Evolutionary conservation across 1,140 invertebrate genomes (phyloP).

Genomic region (Micrasema minimum): DNA sequence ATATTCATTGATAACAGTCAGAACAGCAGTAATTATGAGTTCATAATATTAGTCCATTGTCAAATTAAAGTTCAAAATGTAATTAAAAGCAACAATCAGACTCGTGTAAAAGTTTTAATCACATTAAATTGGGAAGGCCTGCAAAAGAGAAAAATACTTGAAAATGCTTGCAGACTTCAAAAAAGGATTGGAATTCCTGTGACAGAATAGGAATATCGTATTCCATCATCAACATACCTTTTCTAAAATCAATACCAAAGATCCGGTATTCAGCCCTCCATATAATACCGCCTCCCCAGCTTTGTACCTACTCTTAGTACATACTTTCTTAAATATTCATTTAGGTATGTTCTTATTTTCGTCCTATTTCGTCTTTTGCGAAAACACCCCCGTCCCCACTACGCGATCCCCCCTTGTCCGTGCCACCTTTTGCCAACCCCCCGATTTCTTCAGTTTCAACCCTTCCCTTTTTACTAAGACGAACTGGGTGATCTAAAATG

Average conservation of each 20-base stretch:
- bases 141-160: background rate
- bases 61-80: slow-evolving; percentile 14
- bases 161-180: background rate
- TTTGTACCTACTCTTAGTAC: slow-evolving; percentile 26
- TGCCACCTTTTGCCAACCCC: slow-evolving; percentile 28
- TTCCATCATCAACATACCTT: slow-evolving; percentile 52
- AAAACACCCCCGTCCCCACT: slow-evolving; percentile 47
- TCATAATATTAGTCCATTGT: no score
- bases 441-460: slow-evolving; percentile 53
- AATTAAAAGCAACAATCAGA: slow-evolving; percentile 24
- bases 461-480: slow-evolving; percentile 52
- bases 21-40: no score
- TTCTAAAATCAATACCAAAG: slow-evolving; percentile 50
- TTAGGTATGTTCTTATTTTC: slow-evolving; percentile 55
- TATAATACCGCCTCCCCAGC: slow-evolving; percentile 27
- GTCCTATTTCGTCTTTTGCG: slow-evolving; percentile 54
- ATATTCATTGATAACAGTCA: no score
- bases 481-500: slow-evolving; percentile 45
- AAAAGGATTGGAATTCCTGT: slow-evolving; percentile 40
- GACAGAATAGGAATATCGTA: slow-evolving; percentile 50
- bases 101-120: slow-evolving; percentile 1
- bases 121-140: slow-evolving; percentile 1
- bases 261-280: slow-evolving; percentile 39
- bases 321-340: slow-evolving; percentile 55
- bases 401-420: background rate